Conservation (phyloP, 2,113 vertebrate genomes). For the human region GRCh38 chr11:47881001-47881500, state of each 20-base stretch:
- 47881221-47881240: conserved; percentile 77
- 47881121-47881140: background rate
- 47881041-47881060: conserved; percentile 70
- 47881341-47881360: conserved; percentile 66
- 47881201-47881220: conserved; percentile 79
- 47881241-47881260: conserved; percentile 76
- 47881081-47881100: conserved; percentile 72
- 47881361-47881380: conserved; percentile 75
- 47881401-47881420: background rate
- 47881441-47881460: background rate
- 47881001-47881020: conserved; percentile 77
- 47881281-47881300: conserved; percentile 72
- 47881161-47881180: conserved; percentile 34
- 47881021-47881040: conserved; percentile 68
- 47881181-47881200: conserved; percentile 68
- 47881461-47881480: background rate
- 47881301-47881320: conserved; percentile 51
- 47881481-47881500: background rate
- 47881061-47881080: conserved; percentile 64
- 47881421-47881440: too few relatives aligned
- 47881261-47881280: conserved; percentile 62
- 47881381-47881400: conserved; percentile 60
- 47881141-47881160: background rate
- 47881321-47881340: background rate
- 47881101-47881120: conserved; percentile 33